Evolutionary conservation across 2,113 vertebrate genomes (phyloP), one percentile per base, ranked within the genome.

Genomic region (Podarcis raffonei): DNA sequence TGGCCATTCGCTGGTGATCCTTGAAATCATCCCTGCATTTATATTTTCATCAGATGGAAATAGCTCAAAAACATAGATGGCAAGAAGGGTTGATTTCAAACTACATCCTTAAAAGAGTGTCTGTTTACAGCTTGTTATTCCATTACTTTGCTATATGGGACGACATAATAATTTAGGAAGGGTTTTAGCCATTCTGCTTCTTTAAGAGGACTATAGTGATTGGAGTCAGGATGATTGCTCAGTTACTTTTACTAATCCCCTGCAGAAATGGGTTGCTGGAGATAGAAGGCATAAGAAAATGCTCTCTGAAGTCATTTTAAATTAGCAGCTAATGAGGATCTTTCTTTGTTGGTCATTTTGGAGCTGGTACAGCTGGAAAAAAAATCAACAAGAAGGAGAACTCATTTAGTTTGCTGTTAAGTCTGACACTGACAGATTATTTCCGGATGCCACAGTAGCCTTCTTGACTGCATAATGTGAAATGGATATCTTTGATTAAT

Each of bases 401-500:
- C 68, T 90, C 2, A 87, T 92, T 93, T 93, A 84, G 32, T 92
- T 94, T 93, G 30, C 84, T 78, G 57, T 90, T 91, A 93, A 88
- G 5, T 91, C 83, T 90, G 86, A 87, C 30, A 62, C 82, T 83
- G 42, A 81, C 39, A 87, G 39, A 91, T 91, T 62, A 87, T 91
- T 93, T 96, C 3, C 32, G 91, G 87, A 92, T 93, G 74, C 75
- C 69, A 57, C 77, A 15, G 77, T 78, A 90, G 83, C 57, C 74
- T 91, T 71, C 1, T 0, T 78, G 53, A 27, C 30, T 90, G 89
- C 32, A 76, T 91, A 93, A 92, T 48, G 42, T 75, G 75, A 93
- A 94, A 78, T 82, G 57, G n/a, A 13, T 83, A 89, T 82, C 7
- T 84, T 89, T 92, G 65, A 89, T 86, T 91, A 87, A 91, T 90